Evolutionary conservation across 2,797 vertebrate species (phyloP).

Genomic region (Poecile montanus): DNA sequence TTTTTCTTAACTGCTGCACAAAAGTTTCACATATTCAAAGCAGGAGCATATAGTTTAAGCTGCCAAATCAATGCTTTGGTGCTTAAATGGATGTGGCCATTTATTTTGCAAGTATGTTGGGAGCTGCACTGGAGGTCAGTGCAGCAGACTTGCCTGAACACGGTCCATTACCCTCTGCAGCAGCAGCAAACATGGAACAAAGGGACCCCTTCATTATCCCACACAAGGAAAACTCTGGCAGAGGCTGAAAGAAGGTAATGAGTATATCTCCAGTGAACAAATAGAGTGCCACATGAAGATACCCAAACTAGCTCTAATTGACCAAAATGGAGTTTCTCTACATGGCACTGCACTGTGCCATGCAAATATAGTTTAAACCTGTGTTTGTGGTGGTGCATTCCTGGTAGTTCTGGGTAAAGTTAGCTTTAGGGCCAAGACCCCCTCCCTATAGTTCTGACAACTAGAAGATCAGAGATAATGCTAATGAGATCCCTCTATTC

Average conservation of each 20-base stretch:
- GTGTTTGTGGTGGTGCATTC: background rate
- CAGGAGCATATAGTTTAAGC: background rate
- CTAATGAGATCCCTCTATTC: background rate
- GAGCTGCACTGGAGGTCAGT: conserved; percentile 14
- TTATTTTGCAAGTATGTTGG: background rate
- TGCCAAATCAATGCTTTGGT: conserved; percentile 3
- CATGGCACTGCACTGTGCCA: background rate
- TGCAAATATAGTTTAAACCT: background rate
- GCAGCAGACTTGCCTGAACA: conserved; percentile 7
- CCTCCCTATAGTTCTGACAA: background rate
- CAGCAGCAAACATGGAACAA: conserved; percentile 42
- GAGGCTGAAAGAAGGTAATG: conserved; percentile 47
- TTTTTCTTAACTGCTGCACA: background rate
- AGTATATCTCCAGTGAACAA: conserved; percentile 43
- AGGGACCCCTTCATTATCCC: conserved; percentile 39
- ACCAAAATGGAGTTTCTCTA: background rate
- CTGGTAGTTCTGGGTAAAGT: background rate
- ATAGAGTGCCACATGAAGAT: background rate
- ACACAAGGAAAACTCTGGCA: conserved; percentile 48
- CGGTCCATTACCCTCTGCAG: conserved; percentile 38
- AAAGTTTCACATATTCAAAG: conserved; percentile 3
- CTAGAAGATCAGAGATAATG: background rate
- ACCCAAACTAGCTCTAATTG: conserved; percentile 7
- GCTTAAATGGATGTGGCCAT: background rate
- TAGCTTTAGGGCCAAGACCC: background rate